Base-by-base conservation (phyloP, 2,888 invertebrate genomes). In the Alitta virens region DNA sequence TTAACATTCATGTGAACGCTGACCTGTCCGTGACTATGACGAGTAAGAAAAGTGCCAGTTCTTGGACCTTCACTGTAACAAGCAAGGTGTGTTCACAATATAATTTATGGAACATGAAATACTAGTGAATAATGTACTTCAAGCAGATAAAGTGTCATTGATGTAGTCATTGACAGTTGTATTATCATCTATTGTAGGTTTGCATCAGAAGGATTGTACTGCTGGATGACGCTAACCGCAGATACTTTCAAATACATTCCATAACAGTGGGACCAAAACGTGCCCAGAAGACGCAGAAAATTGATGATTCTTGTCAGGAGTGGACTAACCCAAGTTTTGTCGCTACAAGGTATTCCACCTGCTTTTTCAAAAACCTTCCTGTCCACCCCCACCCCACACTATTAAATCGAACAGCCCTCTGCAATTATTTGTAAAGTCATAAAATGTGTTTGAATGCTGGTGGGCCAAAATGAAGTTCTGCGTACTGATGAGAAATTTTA, bases 171-270 rank as follows among this genome's bases (percentile, higher is more conserved):
- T n/a, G n/a, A n/a, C n/a, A n/a, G n/a, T n/a, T n/a, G n/a, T n/a
- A n/a, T n/a, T n/a, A n/a, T 56, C 27, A 27, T 26, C 18, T 55
- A 46, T 70, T 69, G 0, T 79, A 84, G 72, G 80, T 84, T 60
- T 82, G 84, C 12, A 78, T 90, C 25, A 85, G 85, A 71, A 87
- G 87, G 0, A 86, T 89, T 18, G 88, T 88, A 1, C 79, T 90
- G 12, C 78, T 90, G n/a, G 88, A 89, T 74, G 89, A 89, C 76
- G 87, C 87, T 0, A 87, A 88, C 77, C 83, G 89, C 56, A 87
- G 86, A 72, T 88, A 89, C 76, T 90, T 89, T 77, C 83, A 85
- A 58, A 82, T 90, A 43, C 85, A 86, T 67, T 84, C 85, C 69
- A 85, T 82, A 51, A 78, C 79, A 18, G 73, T 78, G 26, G 79